Base-by-base conservation (phyloP, 2,888 invertebrate species). In the Pemphredon lugubris region DNA sequence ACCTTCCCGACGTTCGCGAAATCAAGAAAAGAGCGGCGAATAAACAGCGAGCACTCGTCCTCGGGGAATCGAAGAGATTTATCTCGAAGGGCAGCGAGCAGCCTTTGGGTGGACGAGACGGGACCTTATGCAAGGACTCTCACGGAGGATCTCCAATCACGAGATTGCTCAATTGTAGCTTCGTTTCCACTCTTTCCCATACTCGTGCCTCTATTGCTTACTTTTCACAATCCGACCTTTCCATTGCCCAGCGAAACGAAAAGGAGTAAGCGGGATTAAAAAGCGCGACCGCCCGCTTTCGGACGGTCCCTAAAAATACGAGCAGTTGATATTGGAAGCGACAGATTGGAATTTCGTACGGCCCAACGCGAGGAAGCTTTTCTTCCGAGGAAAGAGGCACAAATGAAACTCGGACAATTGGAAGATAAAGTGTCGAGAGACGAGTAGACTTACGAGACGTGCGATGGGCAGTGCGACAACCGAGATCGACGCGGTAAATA, bases 111-210 rank as follows among this genome's bases (percentile, higher is more conserved):
- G 73, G 69, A 73, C 75, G 61, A 50, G 59, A n/a, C n/a, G 70
- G 42, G 58, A 73, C 65, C 73, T 73, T 73, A 75, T 73, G 79
- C 77, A 77, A 65, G 40, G 45, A 40, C 53, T 75, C 70, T 53
- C 69, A 60, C 63, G 69, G 72, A 69, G 68, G 75, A 83, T 83
- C 82, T 83, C 81, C 86, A 86, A 87, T 88, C 87, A 87, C 82
- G 84, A 84, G 86, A 88, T 88, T 88, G 88, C 87, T 88, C 88
- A 86, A 88, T 86, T 87, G 87, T 87, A 83, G 82, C 82, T 73
- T 71, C 73, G 68, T 76, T 75, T 75, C 70, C 69, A 57, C 64
- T 72, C 71, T 69, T 67, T 21, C 54, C 59, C 30, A 47, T 42
- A 37, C 57, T 42, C 45, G 14, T 55, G 21, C 47, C 26, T 47